Evolutionary conservation across 2,888 invertebrate genomes (phyloP).

Genomic region (Brachycybe producta): DNA sequence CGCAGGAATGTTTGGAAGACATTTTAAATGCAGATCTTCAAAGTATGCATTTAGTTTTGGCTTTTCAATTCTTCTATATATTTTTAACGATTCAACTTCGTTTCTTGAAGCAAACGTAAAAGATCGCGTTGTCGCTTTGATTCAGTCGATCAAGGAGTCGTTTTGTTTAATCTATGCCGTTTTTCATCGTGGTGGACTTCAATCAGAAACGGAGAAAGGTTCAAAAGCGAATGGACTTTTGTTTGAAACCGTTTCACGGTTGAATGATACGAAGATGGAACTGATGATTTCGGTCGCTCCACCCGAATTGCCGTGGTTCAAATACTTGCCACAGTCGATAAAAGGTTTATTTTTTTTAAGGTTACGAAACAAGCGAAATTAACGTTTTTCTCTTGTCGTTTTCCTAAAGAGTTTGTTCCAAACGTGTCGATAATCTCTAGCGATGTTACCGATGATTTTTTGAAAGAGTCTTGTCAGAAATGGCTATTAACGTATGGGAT

Average conservation of each 20-base stretch:
- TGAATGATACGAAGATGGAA: background rate
- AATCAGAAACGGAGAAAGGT: too few relatives aligned
- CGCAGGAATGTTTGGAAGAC: conserved; percentile 3
- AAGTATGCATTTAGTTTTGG: background rate
- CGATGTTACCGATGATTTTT: conserved; percentile 5
- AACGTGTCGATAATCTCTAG: background rate
- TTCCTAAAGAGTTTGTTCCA: conserved; percentile 6
- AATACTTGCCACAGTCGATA: conserved; percentile 10
- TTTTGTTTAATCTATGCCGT: background rate
- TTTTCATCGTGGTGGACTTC: background rate
- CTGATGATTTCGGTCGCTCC: background rate
- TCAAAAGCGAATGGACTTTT: too few relatives aligned
- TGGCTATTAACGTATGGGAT: conserved; percentile 3
- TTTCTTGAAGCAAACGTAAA: conserved; percentile 10
- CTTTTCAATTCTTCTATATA: background rate
- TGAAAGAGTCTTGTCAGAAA: conserved; percentile 3
- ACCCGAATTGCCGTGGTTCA: conserved; percentile 1
- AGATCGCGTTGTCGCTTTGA: conserved; percentile 3
- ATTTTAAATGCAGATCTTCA: conserved; percentile 5
- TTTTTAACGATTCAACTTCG: background rate
- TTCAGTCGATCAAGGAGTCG: conserved; percentile 3
- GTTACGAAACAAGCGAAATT: background rate
- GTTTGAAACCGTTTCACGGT: too few relatives aligned
- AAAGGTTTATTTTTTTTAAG: conserved; percentile 1
- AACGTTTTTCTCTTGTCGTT: background rate